Evolutionary conservation across 2,113 vertebrate species (phyloP).

Genomic region (Calidris pugnax): DNA sequence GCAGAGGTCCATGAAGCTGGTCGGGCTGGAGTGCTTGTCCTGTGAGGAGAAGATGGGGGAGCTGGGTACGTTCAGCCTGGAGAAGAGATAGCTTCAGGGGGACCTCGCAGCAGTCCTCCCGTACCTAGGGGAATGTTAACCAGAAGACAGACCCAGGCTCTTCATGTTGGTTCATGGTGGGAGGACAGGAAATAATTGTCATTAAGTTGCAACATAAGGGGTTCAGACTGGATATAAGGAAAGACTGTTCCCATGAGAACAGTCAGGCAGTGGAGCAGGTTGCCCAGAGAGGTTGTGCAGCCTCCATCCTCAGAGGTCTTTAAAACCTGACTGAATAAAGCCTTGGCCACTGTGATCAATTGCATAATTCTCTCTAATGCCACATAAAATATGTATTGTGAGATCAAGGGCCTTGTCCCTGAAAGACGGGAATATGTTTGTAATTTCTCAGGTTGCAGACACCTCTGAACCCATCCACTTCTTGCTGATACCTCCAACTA

Average conservation of each 20-base stretch:
- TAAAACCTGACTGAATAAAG: not conserved
- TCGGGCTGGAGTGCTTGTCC: not conserved
- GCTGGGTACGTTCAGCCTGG: not conserved
- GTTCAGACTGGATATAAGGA: not conserved
- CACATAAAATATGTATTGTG: not conserved
- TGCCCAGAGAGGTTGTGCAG: not conserved
- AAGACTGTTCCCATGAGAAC: not conserved
- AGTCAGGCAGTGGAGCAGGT: not conserved
- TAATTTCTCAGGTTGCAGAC: not conserved
- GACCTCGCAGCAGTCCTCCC: not conserved
- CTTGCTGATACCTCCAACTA: not conserved
- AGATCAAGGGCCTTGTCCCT: not conserved
- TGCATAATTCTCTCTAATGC: not conserved
- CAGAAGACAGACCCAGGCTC: not conserved
- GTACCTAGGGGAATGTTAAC: not conserved
- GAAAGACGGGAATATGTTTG: not conserved
- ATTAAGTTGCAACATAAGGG: not conserved
- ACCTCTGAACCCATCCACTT: not conserved
- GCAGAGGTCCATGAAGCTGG: fast-evolving
- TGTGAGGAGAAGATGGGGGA: not conserved
- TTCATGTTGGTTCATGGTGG: not conserved
- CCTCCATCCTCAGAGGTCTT: not conserved
- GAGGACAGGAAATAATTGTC: not conserved
- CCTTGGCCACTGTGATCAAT: not conserved
- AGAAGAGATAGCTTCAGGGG: not conserved